Percentiles rank a stretch among this genome's conserved stretches.
phyloP scores from a whole-genome alignment of 2,888 invertebrate species.

The Malthinus flaveolus region DNA sequence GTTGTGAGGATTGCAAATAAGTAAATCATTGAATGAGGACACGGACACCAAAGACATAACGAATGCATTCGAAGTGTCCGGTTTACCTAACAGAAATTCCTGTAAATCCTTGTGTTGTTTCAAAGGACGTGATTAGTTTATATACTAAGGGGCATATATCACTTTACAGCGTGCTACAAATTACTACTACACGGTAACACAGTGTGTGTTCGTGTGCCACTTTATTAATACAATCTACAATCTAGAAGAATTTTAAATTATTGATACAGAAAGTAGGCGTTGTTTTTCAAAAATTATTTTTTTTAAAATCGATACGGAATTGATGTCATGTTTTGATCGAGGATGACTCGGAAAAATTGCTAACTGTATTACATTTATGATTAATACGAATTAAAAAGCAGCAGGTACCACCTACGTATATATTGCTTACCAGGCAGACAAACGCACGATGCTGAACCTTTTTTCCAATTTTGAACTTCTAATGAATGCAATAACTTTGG shows the following conservation, averaged over 20 bases:
- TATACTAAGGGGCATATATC: slow-evolving; percentile 41
- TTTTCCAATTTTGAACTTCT: no score
- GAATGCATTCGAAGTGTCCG: slow-evolving; percentile 34
- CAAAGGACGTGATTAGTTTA: slow-evolving; percentile 44
- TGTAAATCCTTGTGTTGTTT: slow-evolving; percentile 44
- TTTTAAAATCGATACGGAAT: no score
- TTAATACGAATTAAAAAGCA: no score
- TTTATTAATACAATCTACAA: slow-evolving; percentile 5
- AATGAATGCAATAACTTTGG: no score
- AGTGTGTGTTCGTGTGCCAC: slow-evolving; percentile 11
- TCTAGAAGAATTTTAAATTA: neutral
- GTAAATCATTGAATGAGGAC: slow-evolving; percentile 32
- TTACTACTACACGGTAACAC: slow-evolving; percentile 24
- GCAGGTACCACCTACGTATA: no score
- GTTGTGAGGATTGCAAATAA: slow-evolving; percentile 28
- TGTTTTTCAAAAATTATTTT: neutral
- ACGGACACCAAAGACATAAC: slow-evolving; percentile 18
- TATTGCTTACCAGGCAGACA: no score
- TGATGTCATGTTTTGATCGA: no score
- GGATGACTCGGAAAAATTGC: no score
- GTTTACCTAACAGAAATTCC: slow-evolving; percentile 42
- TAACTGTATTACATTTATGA: no score
- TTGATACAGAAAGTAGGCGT: neutral
- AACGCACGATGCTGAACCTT: no score
- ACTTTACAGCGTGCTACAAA: slow-evolving; percentile 38